Evolutionary conservation across 1,140 invertebrate genomes (phyloP), one percentile per base, ranked within the genome.

Genomic region (Lordiphosa clarofinis): DNA sequence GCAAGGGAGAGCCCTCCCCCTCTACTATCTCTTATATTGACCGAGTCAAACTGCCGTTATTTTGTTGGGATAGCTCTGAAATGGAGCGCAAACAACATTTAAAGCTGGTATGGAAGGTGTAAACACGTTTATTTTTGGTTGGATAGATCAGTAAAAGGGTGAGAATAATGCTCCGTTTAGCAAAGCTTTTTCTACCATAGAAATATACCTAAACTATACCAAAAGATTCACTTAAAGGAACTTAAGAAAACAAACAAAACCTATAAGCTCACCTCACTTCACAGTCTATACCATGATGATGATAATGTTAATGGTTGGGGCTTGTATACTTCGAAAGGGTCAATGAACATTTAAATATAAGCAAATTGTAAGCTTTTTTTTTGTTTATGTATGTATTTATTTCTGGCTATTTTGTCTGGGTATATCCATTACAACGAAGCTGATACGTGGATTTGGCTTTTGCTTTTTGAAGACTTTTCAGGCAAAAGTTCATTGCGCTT

Each of bases 51-150:
- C 11, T 73, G 58, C 78, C 78, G 78, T 82, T 82, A 78, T 62
- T 46, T 73, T 82, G 78, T 82, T 82, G 78, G 78, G 78, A 82
- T 84, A 82, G 78, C 69, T 84, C 78, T 44, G 60, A 82, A 81
- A 73, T 55, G 40, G 57, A 70, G 66, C 60, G 48, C 47, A 52
- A 42, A 61, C 48, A 58, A 19, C 15, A 35, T 24, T 62, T 39
- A 4, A 82, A 84, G 65, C 78, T 61, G 44, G 72, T 81, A 19
- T 24, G 21, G 21, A 5, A 5, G 21, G 21, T 24, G 40, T 72
- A 19, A 24, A 53, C 28, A 21, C 12, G 11, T 37, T 44, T 31
- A 33, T 42, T 39, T 8, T 57, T 56, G 65, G 58, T 79, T 82
- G 67, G 58, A 59, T 76, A 81, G 78, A 76, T 81, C 72, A 72